Evolutionary conservation across 2,797 vertebrate species (phyloP).

Genomic region (Ciconia nigra): DNA sequence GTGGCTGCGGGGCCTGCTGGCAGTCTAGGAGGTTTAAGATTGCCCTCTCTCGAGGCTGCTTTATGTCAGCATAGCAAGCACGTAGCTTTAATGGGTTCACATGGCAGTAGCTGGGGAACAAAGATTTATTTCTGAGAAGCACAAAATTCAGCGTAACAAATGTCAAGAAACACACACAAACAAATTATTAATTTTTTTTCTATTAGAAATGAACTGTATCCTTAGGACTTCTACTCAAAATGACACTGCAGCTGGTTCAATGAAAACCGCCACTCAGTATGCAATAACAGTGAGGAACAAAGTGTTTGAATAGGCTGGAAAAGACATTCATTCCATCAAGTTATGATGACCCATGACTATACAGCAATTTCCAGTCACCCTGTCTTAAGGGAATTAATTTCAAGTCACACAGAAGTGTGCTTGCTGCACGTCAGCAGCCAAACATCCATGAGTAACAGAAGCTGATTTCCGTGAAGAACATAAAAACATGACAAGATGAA

Average conservation of each 20-base stretch:
- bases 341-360: neutral
- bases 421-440: neutral
- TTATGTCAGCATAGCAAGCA: neutral
- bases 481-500: neutral
- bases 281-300: neutral
- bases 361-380: neutral
- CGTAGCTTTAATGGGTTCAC: neutral
- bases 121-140: neutral
- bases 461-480: neutral
- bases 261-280: neutral
- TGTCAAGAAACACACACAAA: neutral
- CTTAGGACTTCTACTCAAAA: neutral
- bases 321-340: neutral
- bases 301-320: neutral
- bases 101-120: neutral
- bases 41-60: neutral
- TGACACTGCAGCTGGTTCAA: neutral
- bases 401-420: neutral
- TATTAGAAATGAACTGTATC: neutral
- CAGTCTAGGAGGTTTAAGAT: neutral
- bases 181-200: neutral
- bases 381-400: neutral
- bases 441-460: neutral
- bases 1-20: neutral
- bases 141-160: neutral